Evolutionary conservation across 2,797 vertebrate genomes (phyloP).

Genomic region (Vespertilio murinus): DNA sequence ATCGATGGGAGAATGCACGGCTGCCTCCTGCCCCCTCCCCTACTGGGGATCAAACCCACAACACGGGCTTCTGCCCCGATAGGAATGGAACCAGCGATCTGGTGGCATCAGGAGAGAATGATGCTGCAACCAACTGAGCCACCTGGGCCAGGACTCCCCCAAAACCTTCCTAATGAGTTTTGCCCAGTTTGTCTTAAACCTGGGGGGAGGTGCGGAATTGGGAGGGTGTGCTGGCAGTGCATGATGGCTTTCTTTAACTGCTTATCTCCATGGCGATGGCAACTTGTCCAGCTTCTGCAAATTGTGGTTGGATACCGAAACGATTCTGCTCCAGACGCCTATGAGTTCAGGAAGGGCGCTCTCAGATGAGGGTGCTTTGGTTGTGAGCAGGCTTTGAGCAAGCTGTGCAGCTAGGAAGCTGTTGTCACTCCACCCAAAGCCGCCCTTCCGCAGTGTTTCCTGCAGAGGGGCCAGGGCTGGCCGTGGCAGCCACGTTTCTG

Average conservation of each 20-base stretch:
- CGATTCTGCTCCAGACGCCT: slow-evolving; percentile 25
- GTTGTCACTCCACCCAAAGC: neutral
- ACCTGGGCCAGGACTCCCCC: neutral
- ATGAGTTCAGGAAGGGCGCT: neutral
- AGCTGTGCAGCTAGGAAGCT: neutral
- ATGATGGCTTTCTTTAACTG: slow-evolving; percentile 18
- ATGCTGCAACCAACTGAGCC: neutral
- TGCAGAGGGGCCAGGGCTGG: accelerated
- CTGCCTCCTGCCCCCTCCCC: neutral
- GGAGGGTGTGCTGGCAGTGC: neutral
- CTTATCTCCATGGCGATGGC: slow-evolving; percentile 41
- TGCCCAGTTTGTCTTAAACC: neutral
- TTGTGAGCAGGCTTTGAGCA: neutral
- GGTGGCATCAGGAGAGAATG: neutral
- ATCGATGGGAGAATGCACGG: neutral
- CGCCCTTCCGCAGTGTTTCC: accelerated
- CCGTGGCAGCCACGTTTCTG: neutral
- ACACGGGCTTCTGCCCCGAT: neutral
- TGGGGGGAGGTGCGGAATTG: neutral
- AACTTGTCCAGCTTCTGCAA: slow-evolving; percentile 56
- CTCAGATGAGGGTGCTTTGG: slow-evolving; percentile 6
- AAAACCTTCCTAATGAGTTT: slow-evolving; percentile 63
- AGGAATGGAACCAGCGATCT: neutral
- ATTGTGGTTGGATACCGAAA: neutral
- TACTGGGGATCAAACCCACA: neutral